phyloP scores from a whole-genome alignment of 2,888 invertebrate genomes.

The Diplolepis rosae region DNA sequence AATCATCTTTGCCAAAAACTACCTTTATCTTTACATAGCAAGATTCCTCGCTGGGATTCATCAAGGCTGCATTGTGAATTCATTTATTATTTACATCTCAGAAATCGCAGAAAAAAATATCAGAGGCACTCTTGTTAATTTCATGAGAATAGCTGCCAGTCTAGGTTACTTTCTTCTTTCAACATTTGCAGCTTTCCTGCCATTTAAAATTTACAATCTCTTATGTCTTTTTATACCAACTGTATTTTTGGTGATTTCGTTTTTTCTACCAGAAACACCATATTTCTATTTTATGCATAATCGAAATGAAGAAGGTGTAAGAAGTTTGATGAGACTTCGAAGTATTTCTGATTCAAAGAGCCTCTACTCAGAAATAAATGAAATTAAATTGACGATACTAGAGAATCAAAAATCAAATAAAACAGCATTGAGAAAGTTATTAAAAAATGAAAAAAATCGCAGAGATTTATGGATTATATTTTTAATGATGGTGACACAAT shows the following conservation, averaged over 20 bases:
- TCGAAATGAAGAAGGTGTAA: neutral
- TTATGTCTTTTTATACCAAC: neutral
- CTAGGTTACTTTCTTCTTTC: neutral
- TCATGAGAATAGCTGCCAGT: neutral
- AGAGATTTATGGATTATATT: neutral
- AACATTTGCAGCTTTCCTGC: neutral
- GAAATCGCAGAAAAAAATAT: constrained; percentile 15
- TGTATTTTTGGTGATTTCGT: neutral
- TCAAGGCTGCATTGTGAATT: neutral
- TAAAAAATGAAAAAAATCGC: neutral
- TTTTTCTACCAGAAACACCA: constrained; percentile 11
- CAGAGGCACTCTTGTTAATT: neutral
- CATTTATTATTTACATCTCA: neutral
- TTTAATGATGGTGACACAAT: neutral
- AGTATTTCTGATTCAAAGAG: neutral
- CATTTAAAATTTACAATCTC: neutral
- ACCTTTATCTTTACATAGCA: neutral
- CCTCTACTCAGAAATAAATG: neutral
- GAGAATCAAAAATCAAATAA: neutral
- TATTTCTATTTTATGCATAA: constrained; percentile 20
- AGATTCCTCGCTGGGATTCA: constrained; percentile 13
- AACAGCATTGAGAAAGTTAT: neutral
- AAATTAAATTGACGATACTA: neutral
- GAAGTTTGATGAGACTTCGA: neutral
- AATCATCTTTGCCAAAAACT: constrained; percentile 12